Conservation (phyloP, 1,140 invertebrate genomes). For the Rhyacophila brunnea region DNA sequence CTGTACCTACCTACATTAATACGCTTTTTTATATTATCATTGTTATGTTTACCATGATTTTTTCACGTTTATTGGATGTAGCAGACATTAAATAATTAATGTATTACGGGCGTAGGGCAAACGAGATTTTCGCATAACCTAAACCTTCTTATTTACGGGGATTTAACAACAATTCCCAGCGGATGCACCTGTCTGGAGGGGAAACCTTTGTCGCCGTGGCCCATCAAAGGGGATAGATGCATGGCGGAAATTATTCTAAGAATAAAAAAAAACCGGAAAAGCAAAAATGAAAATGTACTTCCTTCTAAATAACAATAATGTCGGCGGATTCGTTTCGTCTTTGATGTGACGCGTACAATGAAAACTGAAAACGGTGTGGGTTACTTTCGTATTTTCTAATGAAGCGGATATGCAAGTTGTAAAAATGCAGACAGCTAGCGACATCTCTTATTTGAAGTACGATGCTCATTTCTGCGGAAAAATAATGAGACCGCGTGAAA, state of each 20-base stretch:
- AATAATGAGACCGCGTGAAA: constrained; percentile 29
- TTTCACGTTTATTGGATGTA: too few species aligned
- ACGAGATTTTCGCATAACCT: constrained; percentile 16
- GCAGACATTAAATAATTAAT: not conserved
- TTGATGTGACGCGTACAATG: constrained; percentile 29
- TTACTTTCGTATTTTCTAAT: constrained; percentile 26
- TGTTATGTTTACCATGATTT: too few species aligned
- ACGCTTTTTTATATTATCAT: too few species aligned
- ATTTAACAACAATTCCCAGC: constrained; percentile 30
- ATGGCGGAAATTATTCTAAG: constrained; percentile 18
- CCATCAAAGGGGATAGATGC: constrained; percentile 1
- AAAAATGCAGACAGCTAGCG: constrained; percentile 3
- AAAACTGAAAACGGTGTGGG: too few species aligned
- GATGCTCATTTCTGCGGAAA: constrained; percentile 30
- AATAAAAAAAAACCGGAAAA: constrained; percentile 16
- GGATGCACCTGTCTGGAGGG: constrained; percentile 19
- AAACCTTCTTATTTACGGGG: constrained; percentile 33
- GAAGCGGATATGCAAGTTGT: constrained; percentile 29
- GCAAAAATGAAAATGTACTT: constrained; percentile 16
- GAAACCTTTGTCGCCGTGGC: constrained; percentile 13
- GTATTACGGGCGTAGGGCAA: not conserved
- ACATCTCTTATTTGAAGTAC: constrained; percentile 9
- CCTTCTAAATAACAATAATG: too few species aligned
- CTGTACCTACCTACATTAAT: too few species aligned
- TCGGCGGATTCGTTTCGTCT: constrained; percentile 3